Base-by-base conservation (phyloP, 2,888 invertebrate species). In the Quadroppia sp. region DNA sequence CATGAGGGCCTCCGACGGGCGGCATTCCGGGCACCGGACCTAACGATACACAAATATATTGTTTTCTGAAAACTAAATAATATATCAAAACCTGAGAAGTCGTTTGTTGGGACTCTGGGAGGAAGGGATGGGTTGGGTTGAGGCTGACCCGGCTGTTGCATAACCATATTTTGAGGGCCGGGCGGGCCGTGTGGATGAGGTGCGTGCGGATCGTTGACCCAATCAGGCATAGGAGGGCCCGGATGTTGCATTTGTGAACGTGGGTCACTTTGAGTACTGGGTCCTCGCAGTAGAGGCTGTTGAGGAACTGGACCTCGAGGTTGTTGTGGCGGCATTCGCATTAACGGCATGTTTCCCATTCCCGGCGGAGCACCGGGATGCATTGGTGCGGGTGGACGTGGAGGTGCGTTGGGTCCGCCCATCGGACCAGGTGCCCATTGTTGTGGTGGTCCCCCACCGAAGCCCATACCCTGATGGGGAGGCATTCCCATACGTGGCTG, bases 341-440 rank as follows among this genome's bases (percentile, higher is more conserved):
- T 69, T 25, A 69, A 42, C 25, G 69, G 69, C 69, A 69, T 69
- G 45, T 69, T 69, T 11, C 11, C 73, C 73, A 73, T 73, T 6
- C 48, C 48, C 23, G 77, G 85, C 50, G 83, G 84, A 11, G 77
- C 81, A 32, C 79, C 80, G 77, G 87, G 88, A 80, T 80, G 80
- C 81, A 83, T 83, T 28, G 83, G 83, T 20, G 86, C 86, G 11
- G 87, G 86, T 61, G 87, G 86, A 64, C 86, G 87, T 70, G 84
- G 85, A 75, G 85, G 86, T 13, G 30, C 81, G 82, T 82, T 25
- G 82, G 72, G 67, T 6, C 36, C 40, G 76, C 83, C 0, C 76
- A 75, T 78, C 67, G 76, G 77, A 56, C 77, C n/a, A n/a, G n/a
- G n/a, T n/a, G n/a, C 76, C 48, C 77, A 78, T 36, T 79, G 77